Evolutionary conservation across 2,797 vertebrate genomes (phyloP).

Genomic region (Harpagifer antarcticus): DNA sequence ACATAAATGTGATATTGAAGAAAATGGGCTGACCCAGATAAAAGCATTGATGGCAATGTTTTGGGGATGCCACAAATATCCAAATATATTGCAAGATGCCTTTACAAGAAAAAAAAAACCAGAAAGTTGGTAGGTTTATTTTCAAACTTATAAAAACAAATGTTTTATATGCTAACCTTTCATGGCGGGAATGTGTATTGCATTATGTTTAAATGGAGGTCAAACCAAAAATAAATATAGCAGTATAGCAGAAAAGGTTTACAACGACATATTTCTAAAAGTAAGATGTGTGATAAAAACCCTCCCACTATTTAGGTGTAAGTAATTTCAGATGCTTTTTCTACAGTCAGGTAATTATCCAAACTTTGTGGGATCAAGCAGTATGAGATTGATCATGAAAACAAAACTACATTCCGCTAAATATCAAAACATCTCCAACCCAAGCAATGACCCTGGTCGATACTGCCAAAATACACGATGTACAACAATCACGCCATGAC

Average conservation of each 20-base stretch:
- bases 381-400: neutral
- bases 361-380: neutral
- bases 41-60: neutral
- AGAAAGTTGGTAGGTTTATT: neutral
- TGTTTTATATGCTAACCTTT: neutral
- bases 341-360: neutral
- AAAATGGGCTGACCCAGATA: neutral
- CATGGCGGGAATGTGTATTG: neutral
- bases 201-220: neutral
- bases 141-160: neutral
- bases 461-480: conserved; percentile 24
- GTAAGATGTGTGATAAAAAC: neutral
- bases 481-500: conserved; percentile 36
- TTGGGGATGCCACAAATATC: neutral
- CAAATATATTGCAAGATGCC: too few species aligned
- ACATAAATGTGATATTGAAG: neutral
- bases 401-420: conserved; percentile 7
- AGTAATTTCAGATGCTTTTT: neutral
- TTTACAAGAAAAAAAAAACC: neutral
- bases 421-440: conserved; percentile 34
- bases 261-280: neutral
- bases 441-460: conserved; percentile 14
- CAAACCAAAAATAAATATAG: neutral
- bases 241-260: neutral
- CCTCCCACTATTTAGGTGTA: neutral